Conservation (phyloP, 1,140 invertebrate species). For the Drosophila ironensis region DNA sequence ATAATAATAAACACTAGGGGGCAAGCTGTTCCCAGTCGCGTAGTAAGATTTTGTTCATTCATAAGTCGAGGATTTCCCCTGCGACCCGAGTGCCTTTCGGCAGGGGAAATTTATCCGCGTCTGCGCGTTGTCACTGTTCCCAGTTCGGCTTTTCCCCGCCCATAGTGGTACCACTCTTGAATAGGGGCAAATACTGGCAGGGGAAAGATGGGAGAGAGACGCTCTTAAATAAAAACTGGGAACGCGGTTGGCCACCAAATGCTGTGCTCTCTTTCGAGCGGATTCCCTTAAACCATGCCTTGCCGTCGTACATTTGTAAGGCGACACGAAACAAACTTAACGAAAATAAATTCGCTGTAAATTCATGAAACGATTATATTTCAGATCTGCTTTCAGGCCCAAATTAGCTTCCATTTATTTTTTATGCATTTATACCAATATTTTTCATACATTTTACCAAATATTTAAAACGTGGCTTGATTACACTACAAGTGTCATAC, state of each 20-base stretch:
- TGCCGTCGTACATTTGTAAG: too few species aligned
- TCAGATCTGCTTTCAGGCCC: too few species aligned
- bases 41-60: conserved; percentile 57
- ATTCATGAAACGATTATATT: too few species aligned
- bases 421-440: too few species aligned
- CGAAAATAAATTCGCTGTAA: too few species aligned
- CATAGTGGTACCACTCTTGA: not conserved
- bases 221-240: conserved; percentile 42
- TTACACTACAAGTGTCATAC: too few species aligned
- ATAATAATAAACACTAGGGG: not conserved
- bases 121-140: conserved; percentile 18
- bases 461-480: too few species aligned
- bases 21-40: conserved; percentile 29
- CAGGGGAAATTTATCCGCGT: conserved; percentile 58
- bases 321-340: too few species aligned
- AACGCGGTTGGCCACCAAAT: not conserved
- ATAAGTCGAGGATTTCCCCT: conserved; percentile 39
- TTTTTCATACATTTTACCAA: too few species aligned
- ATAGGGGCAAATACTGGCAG: conserved; percentile 1
- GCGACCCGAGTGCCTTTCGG: not conserved
- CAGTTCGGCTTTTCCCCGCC: too few species aligned
- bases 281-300: too few species aligned
- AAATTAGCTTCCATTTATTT: too few species aligned
- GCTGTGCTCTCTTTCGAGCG: not conserved
- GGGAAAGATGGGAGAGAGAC: conserved; percentile 3